Conservation (phyloP, 30 jellyfish, hydroid and myxozoan genomes). For the Phacellophora camtschatica region DNA sequence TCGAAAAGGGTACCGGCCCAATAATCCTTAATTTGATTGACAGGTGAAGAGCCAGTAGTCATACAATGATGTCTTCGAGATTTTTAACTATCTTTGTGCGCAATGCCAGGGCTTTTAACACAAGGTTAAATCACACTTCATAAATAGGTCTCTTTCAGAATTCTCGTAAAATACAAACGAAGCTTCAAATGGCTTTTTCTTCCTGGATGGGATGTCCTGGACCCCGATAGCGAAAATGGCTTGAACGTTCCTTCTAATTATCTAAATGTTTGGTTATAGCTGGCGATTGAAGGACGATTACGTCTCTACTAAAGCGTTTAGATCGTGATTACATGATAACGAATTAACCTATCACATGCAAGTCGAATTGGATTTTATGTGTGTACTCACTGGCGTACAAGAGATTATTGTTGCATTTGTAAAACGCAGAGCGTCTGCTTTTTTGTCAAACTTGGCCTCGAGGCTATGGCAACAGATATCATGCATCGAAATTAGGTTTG, state of each 20-base stretch:
- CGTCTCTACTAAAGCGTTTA: too few species aligned
- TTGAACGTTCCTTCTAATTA: too few species aligned
- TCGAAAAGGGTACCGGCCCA: slow-evolving; percentile 65
- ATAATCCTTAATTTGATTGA: slow-evolving; percentile 70
- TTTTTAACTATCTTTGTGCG: neutral
- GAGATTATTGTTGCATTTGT: slow-evolving; percentile 51
- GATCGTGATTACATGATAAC: slow-evolving; percentile 62
- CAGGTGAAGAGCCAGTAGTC: slow-evolving; percentile 67
- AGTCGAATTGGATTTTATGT: slow-evolving; percentile 7
- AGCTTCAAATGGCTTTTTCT: too few species aligned
- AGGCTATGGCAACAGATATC: neutral
- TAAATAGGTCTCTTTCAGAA: too few species aligned
- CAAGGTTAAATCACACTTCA: too few species aligned
- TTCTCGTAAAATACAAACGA: too few species aligned
- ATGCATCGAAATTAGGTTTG: neutral
- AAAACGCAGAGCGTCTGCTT: slow-evolving; percentile 32
- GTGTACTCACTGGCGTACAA: slow-evolving; percentile 59
- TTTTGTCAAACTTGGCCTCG: slow-evolving; percentile 34
- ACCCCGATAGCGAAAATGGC: too few species aligned
- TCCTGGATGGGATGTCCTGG: too few species aligned
- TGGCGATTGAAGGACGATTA: too few species aligned
- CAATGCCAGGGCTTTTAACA: too few species aligned
- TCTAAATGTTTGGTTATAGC: too few species aligned
- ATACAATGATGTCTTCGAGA: neutral
- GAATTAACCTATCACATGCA: slow-evolving; percentile 75